phyloP scores from a whole-genome alignment of 2,797 vertebrate genomes.

The Hoplostethus mediterraneus region DNA sequence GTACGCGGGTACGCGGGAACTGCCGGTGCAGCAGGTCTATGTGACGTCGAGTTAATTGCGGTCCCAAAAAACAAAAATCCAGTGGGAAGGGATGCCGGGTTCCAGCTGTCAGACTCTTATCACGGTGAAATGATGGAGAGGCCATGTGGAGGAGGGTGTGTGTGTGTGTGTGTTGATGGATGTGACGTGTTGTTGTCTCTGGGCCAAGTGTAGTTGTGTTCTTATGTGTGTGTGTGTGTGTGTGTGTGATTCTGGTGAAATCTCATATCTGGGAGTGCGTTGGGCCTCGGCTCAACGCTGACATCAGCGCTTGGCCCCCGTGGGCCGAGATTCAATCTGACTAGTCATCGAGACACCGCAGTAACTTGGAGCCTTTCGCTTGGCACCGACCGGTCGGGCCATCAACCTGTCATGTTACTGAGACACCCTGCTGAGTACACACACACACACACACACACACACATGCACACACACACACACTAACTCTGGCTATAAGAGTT shows the following conservation, averaged over 20 bases:
- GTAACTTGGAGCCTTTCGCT: constrained; percentile 46
- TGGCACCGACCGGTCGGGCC: too few relatives aligned
- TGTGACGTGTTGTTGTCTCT: neutral
- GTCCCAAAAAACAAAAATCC: constrained; percentile 49
- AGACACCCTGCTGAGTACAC: constrained; percentile 35
- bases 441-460: constrained; percentile 13
- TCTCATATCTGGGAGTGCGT: constrained; percentile 22
- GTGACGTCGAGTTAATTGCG: constrained; percentile 1
- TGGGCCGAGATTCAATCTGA: constrained; percentile 65
- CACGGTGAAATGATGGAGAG: constrained; percentile 15
- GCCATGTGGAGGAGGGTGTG: constrained; percentile 40
- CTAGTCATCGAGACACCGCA: constrained; percentile 58
- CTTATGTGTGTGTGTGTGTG: constrained; percentile 1
- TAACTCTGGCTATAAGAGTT: neutral
- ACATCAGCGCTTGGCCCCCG: constrained; percentile 63
- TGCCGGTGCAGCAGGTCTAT: too few relatives aligned
- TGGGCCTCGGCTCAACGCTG: constrained; percentile 62
- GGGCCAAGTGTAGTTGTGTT: neutral
- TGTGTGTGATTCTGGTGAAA: constrained; percentile 10
- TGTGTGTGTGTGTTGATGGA: constrained; percentile 46
- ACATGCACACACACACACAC: neutral
- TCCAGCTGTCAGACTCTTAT: constrained; percentile 47
- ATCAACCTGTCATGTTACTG: constrained; percentile 56
- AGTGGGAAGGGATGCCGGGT: constrained; percentile 43
- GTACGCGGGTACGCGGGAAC: too few relatives aligned